Base-by-base conservation (phyloP, 2,888 invertebrate species). In the Calliphora vomitoria region DNA sequence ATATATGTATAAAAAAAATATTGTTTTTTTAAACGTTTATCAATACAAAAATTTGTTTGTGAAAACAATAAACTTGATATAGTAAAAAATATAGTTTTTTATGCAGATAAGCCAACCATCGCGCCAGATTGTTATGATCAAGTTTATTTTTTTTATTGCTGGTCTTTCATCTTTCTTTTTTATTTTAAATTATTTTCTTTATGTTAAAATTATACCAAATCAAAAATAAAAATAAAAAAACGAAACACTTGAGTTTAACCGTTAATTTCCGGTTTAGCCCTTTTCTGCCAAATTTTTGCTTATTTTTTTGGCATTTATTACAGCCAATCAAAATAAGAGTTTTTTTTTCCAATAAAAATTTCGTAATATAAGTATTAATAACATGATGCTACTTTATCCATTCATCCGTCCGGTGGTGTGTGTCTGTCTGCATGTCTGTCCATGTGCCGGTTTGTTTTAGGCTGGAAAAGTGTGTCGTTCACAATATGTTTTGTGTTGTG, bases 241-340 rank as follows among this genome's bases (percentile, higher is more conserved):
- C 47, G 47, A 38, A 64, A 74, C 55, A 66, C 80, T 58, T 80
- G 66, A 79, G 80, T 81, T 83, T 90, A 90, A 90, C 91, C 90
- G 91, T 91, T 91, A 91, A 91, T 91, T 91, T 91, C 91, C 90
- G 90, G 91, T 91, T 91, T 90, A 88, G 71, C 55, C 69, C 81
- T 74, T 74, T 72, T 53, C 53, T 66, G 11, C 53, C 13, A 20
- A 15, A 71, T 20, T n/a, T 62, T 81, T 38, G 25, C 53, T 60
- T 50, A 44, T n/a, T 74, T 74, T 76, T 71, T 60, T 80, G 69
- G 68, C 68, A 62, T 80, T 79, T 85, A 79, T 72, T 84, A 60
- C 85, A 80, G 31, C 85, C 79, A 74, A 85, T 80, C 85, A 74
- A 85, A 80, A 85, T 69, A 68, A 71, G 13, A 25, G 58, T 72